phyloP scores from a whole-genome alignment of 2,888 invertebrate species.

The Epirrhoe alternata region DNA sequence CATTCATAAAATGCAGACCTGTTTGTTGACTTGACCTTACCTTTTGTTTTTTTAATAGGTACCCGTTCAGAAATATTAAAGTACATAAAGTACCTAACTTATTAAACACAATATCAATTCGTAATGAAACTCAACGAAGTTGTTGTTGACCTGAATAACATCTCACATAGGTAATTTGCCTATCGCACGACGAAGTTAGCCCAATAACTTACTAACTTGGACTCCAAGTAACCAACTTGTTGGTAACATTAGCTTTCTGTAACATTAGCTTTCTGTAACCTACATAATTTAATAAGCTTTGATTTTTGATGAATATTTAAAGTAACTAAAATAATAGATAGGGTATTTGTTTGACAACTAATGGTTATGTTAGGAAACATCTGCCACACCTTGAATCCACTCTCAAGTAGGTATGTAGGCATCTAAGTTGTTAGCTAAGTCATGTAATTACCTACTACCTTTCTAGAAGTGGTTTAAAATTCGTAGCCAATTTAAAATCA shows the following conservation, averaged over 20 bases:
- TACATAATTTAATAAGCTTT: not conserved
- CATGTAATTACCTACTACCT: not conserved
- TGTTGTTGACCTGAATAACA: slow-evolving; percentile 35
- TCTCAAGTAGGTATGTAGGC: not conserved
- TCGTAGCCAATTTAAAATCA: not conserved
- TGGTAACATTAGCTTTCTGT: slow-evolving; percentile 35
- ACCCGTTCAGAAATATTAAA: no score
- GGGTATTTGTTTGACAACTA: not conserved
- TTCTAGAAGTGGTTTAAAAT: not conserved
- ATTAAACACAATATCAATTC: slow-evolving; percentile 21
- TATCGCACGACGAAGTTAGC: slow-evolving; percentile 44
- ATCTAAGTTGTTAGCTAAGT: not conserved
- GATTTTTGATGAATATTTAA: no score
- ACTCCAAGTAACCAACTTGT: slow-evolving; percentile 30
- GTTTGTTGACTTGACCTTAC: not conserved
- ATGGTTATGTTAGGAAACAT: slow-evolving; percentile 5
- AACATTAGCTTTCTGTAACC: slow-evolving; percentile 35
- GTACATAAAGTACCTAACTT: no score
- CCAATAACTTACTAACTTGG: slow-evolving; percentile 46
- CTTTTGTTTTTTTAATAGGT: not conserved
- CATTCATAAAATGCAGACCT: not conserved
- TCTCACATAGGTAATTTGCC: slow-evolving; percentile 37
- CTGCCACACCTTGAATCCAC: not conserved
- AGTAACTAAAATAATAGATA: no score
- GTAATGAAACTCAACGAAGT: slow-evolving; percentile 22